Evolutionary conservation across 2,888 invertebrate species (phyloP), one percentile per base, ranked within the genome.

Genomic region (Pristionchus mayeri): DNA sequence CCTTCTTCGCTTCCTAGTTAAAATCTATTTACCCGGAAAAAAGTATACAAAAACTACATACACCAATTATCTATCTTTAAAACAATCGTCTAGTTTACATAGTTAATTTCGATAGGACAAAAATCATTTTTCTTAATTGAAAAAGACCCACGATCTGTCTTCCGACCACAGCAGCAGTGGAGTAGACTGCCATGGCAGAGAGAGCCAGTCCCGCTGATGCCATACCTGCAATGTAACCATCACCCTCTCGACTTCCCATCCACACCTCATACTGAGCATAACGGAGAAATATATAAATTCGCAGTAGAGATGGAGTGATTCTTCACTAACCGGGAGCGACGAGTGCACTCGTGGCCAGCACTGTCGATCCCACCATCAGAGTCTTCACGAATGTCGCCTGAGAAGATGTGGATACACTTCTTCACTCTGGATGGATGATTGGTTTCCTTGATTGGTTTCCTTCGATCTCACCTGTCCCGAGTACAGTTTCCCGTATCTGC

Each of bases 401-500:
- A 6, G n/a, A 82, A 71, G 44, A 44, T n/a, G n/a, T n/a, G n/a
- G 30, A 63, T 6, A 27, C 63, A 27, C 9, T 57, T 7, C 16
- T 16, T 48, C 48, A 48, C 48, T 11, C 16, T 16, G 16, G 48
- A 11, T 11, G 16, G 48, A 44, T 13, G 44, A 44, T 9, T 44
- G 13, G 44, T 9, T 13, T 44, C 44, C 6, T 44, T 9, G 44
- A 13, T 44, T 13, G 44, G 44, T 44, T 9, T 76, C 48, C 7
- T 48, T 27, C 48, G 3, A 2, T 37, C 50, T 21, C 11, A 90
- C 91, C 87, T 93, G 93, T 67, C 91, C 89, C 87, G 93, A 93
- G 84, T 87, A 89, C 13, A 85, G 87, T 21, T 88, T 84, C 0
- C 93, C 93, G 87, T 93, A 93, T 84, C 93, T 90, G 87, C 93